phyloP scores from a whole-genome alignment of 2,113 vertebrate species.

The Tringa solitaria region DNA sequence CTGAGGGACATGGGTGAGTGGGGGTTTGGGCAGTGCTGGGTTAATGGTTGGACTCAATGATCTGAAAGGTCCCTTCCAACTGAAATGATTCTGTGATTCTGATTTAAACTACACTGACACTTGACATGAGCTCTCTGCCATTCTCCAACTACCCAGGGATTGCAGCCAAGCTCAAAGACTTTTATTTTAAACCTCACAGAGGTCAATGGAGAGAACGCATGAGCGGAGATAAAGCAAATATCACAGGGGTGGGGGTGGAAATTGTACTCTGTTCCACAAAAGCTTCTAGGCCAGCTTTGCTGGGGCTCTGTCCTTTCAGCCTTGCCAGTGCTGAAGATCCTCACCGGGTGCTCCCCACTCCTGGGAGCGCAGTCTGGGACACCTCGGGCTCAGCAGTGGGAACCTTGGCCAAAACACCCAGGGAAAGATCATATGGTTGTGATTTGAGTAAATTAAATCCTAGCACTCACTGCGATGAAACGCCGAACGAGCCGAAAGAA shows the following conservation, averaged over 20 bases:
- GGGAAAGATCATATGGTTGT: background rate
- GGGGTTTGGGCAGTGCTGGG: background rate
- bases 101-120: background rate
- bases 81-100: background rate
- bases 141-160: background rate
- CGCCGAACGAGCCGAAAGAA: background rate
- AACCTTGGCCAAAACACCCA: background rate
- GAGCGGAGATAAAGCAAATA: background rate
- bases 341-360: fast-evolving
- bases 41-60: background rate
- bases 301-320: background rate
- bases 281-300: background rate
- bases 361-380: fast-evolving
- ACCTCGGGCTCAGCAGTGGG: fast-evolving
- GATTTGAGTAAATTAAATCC: background rate
- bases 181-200: background rate
- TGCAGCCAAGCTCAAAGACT: background rate
- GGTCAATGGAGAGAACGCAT: fast-evolving
- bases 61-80: background rate
- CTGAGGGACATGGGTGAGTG: background rate
- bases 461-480: fast-evolving
- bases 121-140: background rate
- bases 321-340: fast-evolving
- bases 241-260: fast-evolving
- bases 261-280: background rate